Evolutionary conservation across 2,797 vertebrate species (phyloP).

Genomic region (Enoplosus armatus): DNA sequence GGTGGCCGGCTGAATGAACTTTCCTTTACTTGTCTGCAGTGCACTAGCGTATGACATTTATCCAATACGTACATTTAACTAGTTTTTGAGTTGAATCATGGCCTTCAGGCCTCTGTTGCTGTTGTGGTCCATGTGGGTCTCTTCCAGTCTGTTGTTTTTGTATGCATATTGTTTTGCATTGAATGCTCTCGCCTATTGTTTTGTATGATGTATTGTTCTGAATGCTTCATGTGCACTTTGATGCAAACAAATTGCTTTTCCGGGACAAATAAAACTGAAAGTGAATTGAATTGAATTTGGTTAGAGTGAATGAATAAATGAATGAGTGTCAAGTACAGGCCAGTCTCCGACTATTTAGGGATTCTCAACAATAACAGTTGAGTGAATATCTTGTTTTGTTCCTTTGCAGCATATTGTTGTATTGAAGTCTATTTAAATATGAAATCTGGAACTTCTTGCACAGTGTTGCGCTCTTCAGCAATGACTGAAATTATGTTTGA

Average conservation of each 20-base stretch:
- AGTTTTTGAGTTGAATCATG: conserved; percentile 22
- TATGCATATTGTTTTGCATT: background rate
- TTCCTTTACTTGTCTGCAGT: conserved; percentile 1
- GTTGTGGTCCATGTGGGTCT: background rate
- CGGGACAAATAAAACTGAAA: conserved; percentile 24
- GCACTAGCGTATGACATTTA: background rate
- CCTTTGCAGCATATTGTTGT: background rate
- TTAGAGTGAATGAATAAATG: conserved; percentile 26
- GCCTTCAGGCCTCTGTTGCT: conserved; percentile 1
- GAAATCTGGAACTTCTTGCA: conserved; percentile 7
- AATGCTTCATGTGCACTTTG: conserved; percentile 6
- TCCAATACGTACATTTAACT: background rate
- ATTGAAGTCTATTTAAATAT: conserved; percentile 16
- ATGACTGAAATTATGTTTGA: conserved; percentile 13
- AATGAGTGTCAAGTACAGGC: conserved; percentile 15
- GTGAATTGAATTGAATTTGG: conserved; percentile 4
- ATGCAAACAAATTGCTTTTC: conserved; percentile 22
- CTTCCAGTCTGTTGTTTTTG: conserved; percentile 1
- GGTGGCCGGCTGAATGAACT: conserved; percentile 1
- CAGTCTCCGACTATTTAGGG: background rate
- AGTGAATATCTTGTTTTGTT: background rate
- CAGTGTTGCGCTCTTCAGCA: background rate
- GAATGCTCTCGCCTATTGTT: background rate
- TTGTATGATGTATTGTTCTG: conserved; percentile 16
- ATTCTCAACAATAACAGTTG: conserved; percentile 9